Evolutionary conservation across 1,140 invertebrate species (phyloP).

Genomic region (Hylaeus volcanicus): DNA sequence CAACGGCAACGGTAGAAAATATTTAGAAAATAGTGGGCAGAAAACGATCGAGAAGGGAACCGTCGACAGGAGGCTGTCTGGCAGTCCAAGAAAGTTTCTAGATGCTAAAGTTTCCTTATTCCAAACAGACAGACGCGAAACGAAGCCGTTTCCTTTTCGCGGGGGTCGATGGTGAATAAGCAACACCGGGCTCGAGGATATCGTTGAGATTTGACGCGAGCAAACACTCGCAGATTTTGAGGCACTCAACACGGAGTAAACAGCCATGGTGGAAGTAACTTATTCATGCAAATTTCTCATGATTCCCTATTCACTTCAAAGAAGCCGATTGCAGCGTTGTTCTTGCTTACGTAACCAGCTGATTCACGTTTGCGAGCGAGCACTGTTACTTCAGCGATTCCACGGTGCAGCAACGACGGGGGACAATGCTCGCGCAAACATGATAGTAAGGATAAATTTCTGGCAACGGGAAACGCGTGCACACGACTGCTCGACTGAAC

Average conservation of each 20-base stretch:
- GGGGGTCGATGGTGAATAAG: slow-evolving; percentile 21
- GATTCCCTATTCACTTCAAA: slow-evolving; percentile 52
- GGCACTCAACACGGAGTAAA: slow-evolving; percentile 22
- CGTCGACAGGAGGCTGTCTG: not conserved
- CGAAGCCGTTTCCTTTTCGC: not conserved
- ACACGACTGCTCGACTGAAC: not conserved
- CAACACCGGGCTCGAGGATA: slow-evolving; percentile 22
- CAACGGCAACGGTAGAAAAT: not conserved
- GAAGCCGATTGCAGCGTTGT: slow-evolving; percentile 42
- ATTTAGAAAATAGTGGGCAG: not conserved
- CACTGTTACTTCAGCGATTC: not conserved
- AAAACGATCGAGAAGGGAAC: not conserved
- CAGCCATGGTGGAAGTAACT: slow-evolving; percentile 56
- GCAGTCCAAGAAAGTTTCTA: not conserved
- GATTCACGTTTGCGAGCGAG: slow-evolving; percentile 17
- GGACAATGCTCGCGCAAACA: not conserved
- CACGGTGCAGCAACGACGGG: not conserved
- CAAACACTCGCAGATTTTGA: slow-evolving; percentile 34
- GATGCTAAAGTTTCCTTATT: not conserved
- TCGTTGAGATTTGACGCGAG: slow-evolving; percentile 26
- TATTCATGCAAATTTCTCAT: slow-evolving; percentile 70
- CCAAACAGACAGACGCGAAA: not conserved
- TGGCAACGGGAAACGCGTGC: not conserved
- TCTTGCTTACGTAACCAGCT: slow-evolving; percentile 42
- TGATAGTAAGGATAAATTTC: not conserved